Base-by-base conservation (phyloP, 2,888 invertebrate genomes). In the Dicyrtoma fusca region DNA sequence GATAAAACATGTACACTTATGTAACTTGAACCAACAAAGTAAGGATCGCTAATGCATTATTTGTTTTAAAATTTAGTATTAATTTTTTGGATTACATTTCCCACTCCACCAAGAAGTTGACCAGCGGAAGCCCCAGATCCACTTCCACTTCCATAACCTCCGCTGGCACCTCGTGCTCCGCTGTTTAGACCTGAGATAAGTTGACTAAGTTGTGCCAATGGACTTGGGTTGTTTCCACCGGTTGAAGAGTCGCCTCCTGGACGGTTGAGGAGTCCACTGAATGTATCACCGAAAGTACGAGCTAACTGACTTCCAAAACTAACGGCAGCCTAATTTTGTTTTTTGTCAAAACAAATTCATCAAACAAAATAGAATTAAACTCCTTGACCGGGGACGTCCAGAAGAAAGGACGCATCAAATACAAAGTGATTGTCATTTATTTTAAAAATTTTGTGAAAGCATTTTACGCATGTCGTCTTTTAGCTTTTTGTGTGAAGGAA, bases 301-400 rank as follows among this genome's bases (percentile, higher is more conserved):
- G 79, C 81, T 69, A 81, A 74, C 70, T 79, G 79, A 73, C 79
- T 79, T 71, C 79, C 81, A 74, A 81, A 81, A 73, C 76, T 79
- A 55, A 79, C 79, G 44, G 81, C 81, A 71, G 81, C 79, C 81
- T 81, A 57, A n/a, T 8, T 51, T 4, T 23, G 42, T 49, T 62
- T 42, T 11, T 23, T 42, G 25, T 23, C 26, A 59, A 25, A 59
- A n/a, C 49, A 49, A n/a, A 49, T 49, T 17, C 19, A 19, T 17
- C 5, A 49, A 49, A 49, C 5, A 34, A 5, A 34, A 34, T 34
- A 11, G 3, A 6, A 19, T 49, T 49, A 49, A 49, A 49, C 3
- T 49, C 5, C 19, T 6, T 5, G 49, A 49, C 4, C 4, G 11
- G 19, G 3, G 4, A 19, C n/a, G 49, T 49, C 19, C 14, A 61